Conservation (phyloP, 2,113 vertebrate species). For the Hirundichthys speculiger region DNA sequence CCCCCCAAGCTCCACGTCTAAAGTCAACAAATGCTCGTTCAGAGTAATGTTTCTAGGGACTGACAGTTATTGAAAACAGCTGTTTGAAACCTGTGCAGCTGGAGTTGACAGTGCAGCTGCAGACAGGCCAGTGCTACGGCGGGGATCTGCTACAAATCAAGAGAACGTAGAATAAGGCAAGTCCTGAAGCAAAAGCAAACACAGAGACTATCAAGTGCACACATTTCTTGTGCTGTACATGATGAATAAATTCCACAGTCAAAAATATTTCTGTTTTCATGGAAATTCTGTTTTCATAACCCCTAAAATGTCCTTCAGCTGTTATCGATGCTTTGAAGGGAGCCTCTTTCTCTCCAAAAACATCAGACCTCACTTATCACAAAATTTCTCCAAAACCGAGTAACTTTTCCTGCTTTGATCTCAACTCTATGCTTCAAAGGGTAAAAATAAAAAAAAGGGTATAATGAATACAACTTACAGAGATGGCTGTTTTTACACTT, state of each 20-base stretch:
- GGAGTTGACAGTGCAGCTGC: slow-evolving; percentile 55
- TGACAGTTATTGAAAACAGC: slow-evolving; percentile 74
- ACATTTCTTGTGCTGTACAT: too few species aligned
- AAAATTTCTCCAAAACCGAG: slow-evolving; percentile 4
- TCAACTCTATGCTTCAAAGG: not conserved
- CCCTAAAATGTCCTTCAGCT: slow-evolving; percentile 6
- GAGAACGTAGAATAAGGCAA: slow-evolving; percentile 12
- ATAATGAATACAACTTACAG: slow-evolving; percentile 45
- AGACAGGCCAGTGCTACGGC: slow-evolving; percentile 49
- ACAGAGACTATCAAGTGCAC: too few species aligned
- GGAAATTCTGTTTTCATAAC: not conserved
- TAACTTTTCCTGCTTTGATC: slow-evolving; percentile 33
- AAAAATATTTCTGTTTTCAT: not conserved
- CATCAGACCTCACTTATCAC: slow-evolving; percentile 18
- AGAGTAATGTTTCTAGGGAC: slow-evolving; percentile 62
- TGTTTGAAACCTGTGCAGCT: slow-evolving; percentile 66
- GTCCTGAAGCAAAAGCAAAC: not conserved
- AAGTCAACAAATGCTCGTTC: slow-evolving; percentile 75
- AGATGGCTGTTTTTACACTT: slow-evolving; percentile 29
- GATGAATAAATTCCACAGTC: not conserved
- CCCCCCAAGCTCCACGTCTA: slow-evolving; percentile 58
- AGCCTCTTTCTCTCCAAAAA: slow-evolving; percentile 5
- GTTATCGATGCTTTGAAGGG: slow-evolving; percentile 12
- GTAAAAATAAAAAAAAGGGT: slow-evolving; percentile 9
- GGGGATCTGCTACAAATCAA: slow-evolving; percentile 24